phyloP scores from a whole-genome alignment of 2,888 invertebrate species.

The Drosophila meridionalis region DNA sequence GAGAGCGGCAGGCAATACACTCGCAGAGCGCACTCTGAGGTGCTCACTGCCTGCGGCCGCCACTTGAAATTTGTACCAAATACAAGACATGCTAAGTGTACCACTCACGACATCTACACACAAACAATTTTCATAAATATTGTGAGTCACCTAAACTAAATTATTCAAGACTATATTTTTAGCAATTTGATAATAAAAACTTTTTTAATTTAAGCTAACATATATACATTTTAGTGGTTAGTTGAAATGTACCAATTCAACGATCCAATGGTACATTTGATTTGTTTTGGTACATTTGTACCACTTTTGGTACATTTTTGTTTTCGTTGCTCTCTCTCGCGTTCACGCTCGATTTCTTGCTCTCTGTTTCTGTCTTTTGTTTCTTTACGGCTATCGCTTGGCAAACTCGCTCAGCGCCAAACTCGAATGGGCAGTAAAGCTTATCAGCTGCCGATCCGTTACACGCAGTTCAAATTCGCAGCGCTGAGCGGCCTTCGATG shows the following conservation, averaged over 20 bases:
- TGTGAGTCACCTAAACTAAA: background rate
- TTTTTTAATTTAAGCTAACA: background rate
- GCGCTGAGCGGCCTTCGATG: slow-evolving; percentile 36
- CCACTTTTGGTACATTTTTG: slow-evolving; percentile 2
- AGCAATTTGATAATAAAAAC: too few species aligned
- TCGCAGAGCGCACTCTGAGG: background rate
- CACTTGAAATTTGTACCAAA: slow-evolving; percentile 7
- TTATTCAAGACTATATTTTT: background rate
- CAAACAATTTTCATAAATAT: background rate
- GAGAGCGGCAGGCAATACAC: background rate
- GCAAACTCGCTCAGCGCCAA: slow-evolving; percentile 33
- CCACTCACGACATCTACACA: background rate
- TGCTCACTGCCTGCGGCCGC: slow-evolving; percentile 2
- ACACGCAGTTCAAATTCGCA: slow-evolving; percentile 34
- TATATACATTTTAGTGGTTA: background rate
- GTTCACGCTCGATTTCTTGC: background rate
- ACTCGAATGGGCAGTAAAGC: slow-evolving; percentile 32
- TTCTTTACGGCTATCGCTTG: slow-evolving; percentile 29
- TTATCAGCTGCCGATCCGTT: slow-evolving; percentile 53
- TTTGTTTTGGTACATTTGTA: slow-evolving; percentile 2
- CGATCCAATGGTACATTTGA: background rate
- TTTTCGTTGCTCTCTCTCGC: too few species aligned
- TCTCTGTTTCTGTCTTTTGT: slow-evolving; percentile 7
- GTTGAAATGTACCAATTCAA: background rate
- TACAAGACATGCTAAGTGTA: slow-evolving; percentile 4